Evolutionary conservation across 1,140 invertebrate species (phyloP), one percentile per base, ranked within the genome.

Genomic region (Saxidomus purpurata): DNA sequence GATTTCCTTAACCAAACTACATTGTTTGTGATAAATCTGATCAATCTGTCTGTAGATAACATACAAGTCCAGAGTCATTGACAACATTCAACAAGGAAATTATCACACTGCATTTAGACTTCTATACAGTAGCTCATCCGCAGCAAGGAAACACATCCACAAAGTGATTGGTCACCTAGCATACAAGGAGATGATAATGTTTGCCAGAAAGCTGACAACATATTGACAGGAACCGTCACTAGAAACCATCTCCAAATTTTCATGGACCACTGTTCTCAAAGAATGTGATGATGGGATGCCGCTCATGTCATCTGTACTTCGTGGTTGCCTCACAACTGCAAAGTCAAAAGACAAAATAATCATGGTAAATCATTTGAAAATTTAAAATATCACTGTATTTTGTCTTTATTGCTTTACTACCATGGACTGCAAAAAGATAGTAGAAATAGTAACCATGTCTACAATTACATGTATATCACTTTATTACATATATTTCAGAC

Each of bases 321-420:
- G 71, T 13, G 25, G 15, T 11, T 25, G 9, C 4, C 28, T 76
- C 11, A 76, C 71, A 31, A 8, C 71, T 76, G 13, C 25, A 38
- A 31, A 31, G 38, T 22, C 71, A 17, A 76, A 76, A 76, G 71
- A 76, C 34, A 76, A 76, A n/a, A 36, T 76, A n/a, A 36, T 76
- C 71, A 76, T 34, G 71, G 71, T 76, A 11, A 31, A 34, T 76
- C n/a, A n/a, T n/a, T n/a, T n/a, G n/a, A n/a, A n/a, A n/a, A n/a
- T n/a, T n/a, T n/a, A n/a, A n/a, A n/a, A n/a, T n/a, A n/a, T n/a
- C n/a, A n/a, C n/a, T n/a, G n/a, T n/a, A n/a, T n/a, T n/a, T n/a
- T n/a, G n/a, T n/a, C n/a, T n/a, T n/a, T n/a, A n/a, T n/a, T n/a
- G n/a, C n/a, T n/a, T n/a, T n/a, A n/a, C n/a, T n/a, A n/a, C n/a